Evolutionary conservation across 2,797 vertebrate species (phyloP), one percentile per base, ranked within the genome.

Genomic region (Xenopus petersii): DNA sequence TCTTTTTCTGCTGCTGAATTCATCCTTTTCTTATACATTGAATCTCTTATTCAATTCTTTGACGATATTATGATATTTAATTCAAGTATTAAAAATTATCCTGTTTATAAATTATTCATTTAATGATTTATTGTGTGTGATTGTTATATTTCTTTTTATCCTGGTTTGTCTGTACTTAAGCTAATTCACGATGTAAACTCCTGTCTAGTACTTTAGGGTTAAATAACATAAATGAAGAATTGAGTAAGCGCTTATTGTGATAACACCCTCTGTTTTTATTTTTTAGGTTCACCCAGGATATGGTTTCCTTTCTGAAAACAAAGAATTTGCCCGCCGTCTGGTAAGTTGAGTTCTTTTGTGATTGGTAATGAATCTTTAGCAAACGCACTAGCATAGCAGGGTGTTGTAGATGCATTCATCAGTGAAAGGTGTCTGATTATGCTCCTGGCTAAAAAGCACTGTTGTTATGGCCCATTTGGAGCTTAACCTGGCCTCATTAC

Each of bases 241-340:
- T 36, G 70, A 58, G 64, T 15, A 33, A 73, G 61, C 51, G 65
- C 64, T 78, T 64, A 81, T 1, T 67, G 80, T 85, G n/a, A 83
- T 74, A 26, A n/a, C 74, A 13, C 58, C 60, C 73, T 79, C 73
- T 85, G 33, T 80, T 85, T 87, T 75, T 82, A 65, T 87, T 83
- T 69, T 66, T 24, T 60, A 98, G 97, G 97, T 99, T 73, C 98
- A 99, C 85, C 98, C 98, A 73, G 98, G 96, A 59, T 99, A 99
- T 79, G 98, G 98, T 77, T 99, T 99, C 87, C 94, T 99, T 67
- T 99, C 97, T 73, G 98, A 99, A 93, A 99, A 99, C 84, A 98
- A 96, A 88, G 94, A 97, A 84, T 99, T 99, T 91, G 96, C 96
- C 66, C 94, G 85, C 74, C 89, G 91, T 81, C 88, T 99, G 91